Evolutionary conservation across 2,888 invertebrate species (phyloP).

Genomic region (Melanophora roralis): DNA sequence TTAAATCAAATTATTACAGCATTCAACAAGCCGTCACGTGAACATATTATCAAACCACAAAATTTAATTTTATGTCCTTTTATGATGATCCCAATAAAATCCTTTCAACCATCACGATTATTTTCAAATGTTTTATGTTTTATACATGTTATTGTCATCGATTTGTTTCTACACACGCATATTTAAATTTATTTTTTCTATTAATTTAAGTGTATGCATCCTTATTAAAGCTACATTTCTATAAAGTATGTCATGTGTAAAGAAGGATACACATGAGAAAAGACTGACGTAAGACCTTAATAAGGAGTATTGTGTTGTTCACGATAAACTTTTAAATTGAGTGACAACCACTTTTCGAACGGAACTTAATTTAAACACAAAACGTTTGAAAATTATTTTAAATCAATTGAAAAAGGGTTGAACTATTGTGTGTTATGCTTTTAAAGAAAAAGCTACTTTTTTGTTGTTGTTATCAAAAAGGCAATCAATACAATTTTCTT

Average conservation of each 20-base stretch:
- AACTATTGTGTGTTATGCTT: not conserved
- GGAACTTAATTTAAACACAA: constrained; percentile 42
- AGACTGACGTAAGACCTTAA: constrained; percentile 12
- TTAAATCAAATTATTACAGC: too few species aligned
- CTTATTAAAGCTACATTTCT: not conserved
- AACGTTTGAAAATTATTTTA: not conserved
- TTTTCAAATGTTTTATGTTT: constrained; percentile 1
- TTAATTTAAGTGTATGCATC: not conserved
- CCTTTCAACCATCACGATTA: not conserved
- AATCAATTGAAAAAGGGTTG: not conserved
- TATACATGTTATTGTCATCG: constrained; percentile 2
- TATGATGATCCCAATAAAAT: constrained; percentile 46
- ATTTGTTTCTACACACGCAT: not conserved
- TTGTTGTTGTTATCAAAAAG: not conserved
- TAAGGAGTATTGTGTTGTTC: constrained; percentile 18
- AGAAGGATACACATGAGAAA: not conserved
- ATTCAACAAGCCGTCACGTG: not conserved
- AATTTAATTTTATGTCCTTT: constrained; percentile 51
- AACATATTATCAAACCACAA: constrained; percentile 41
- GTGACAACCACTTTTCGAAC: constrained; percentile 44
- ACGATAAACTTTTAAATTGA: constrained; percentile 43
- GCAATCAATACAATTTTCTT: not conserved
- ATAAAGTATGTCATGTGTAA: constrained; percentile 21
- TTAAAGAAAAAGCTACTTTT: not conserved
- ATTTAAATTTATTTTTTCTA: not conserved